Base-by-base conservation (phyloP, 2,888 invertebrate genomes). In the Vanessa cardui region DNA sequence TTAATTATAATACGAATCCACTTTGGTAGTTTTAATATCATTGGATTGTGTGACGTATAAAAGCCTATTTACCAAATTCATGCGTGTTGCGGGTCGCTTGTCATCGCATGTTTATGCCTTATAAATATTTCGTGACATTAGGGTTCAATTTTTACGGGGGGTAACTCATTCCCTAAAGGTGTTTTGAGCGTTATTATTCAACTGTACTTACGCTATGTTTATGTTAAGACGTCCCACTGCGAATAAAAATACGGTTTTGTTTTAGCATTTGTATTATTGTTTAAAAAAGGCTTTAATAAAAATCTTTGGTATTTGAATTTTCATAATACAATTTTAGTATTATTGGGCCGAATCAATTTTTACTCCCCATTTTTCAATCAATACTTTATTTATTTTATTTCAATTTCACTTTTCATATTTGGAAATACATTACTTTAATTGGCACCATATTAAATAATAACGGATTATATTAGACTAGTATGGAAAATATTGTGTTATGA, bases 91-190 rank as follows among this genome's bases (percentile, higher is more conserved):
- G 39, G 39, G 39, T 39, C 62, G 64, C 59, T 46, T 64, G 66
- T 79, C 77, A 69, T 89, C 74, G 89, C 90, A 83, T 89, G 89
- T 85, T 86, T 78, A 76, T 74, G 49, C 49, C 76, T 78, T 83
- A 82, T 90, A 87, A 89, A 87, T 82, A 84, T 83, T 79, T 78
- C 75, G 78, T 81, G 78, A 77, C 76, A 77, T 78, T 75, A 81
- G 83, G 83, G 45, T 60, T 74, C 80, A 75, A 79, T 80, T 77
- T 79, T 75, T 78, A 65, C 66, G 73, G 75, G 80, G 78, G 79
- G 78, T 71, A 70, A 63, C 67, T 69, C 74, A 69, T 78, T 80
- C 80, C 75, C 74, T 76, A 74, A 80, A 85, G 83, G 79, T 75
- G 78, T 80, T 80, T 81, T 74, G 59, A 75, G 80, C 80, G 78